Evolutionary conservation across 2,113 vertebrate species (phyloP), one percentile per base, ranked within the genome.

Genomic region (Tylochromis polylepis): DNA sequence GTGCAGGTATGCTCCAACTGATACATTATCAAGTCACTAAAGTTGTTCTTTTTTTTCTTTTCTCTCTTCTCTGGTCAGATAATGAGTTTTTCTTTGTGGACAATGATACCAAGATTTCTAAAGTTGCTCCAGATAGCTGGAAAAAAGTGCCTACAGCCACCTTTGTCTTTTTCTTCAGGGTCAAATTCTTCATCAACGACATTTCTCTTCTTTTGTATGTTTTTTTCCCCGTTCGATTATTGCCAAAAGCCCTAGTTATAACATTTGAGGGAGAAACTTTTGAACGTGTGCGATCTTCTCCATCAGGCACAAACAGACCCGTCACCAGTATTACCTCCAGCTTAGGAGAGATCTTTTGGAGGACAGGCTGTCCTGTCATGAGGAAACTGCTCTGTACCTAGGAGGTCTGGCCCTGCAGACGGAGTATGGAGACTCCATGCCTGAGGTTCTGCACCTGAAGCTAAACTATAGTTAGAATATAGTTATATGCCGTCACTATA

Each of bases 61-160:
- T 56, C 27, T 58, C 27, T 67, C 1, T 60, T 90, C 16, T 88
- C 53, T 87, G 29, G 8, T 65, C 92, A 99, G 98, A 97, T 78
- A 96, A 97, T 91, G 97, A 99, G 91, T 98, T 98, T 89, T 98
- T 98, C 94, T 98, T 98, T 88, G 89, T 99, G 95, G 97, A 98
- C 88, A 96, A 95, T 11, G 97, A 98, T 6, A 97, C 96, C 20
- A 97, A 97, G 87, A 95, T 98, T 83, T 97, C 96, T 88, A 98
- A 98, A 96, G 95, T 97, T 41, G 97, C 97, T 27, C 97, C 97
- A 51, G 97, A 97, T 85, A 96, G 95, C 81, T 98, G 98, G 98
- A 97, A 97, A 91, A 98, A 97, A 96, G 95, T 95, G n/a, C 94
- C 97, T 77, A 92, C 92, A 3, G 90, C 96, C 59, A 95, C 95